Evolutionary conservation across 1,140 invertebrate genomes (phyloP), one percentile per base, ranked within the genome.

Genomic region (Physella acuta): DNA sequence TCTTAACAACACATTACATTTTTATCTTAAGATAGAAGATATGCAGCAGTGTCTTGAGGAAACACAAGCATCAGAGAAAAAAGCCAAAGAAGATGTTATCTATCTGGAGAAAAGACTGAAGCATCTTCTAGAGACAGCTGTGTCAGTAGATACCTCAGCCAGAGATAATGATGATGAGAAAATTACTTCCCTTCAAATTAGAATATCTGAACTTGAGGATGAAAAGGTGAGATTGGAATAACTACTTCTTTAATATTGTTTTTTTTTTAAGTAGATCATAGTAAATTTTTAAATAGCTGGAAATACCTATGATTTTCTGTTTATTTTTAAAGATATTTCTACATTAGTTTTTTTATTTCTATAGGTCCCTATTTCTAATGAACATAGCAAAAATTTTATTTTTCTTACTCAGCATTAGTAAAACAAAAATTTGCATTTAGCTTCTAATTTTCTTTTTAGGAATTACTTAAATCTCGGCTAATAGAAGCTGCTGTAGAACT

Each of bases 21-120:
- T n/a, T n/a, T n/a, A n/a, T n/a, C n/a, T n/a, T n/a, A n/a, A 64
- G 62, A 36, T 64, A 3, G 2, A 5, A 52, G 62, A 53, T 16
- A 26, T 52, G 2, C 62, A 64, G 16, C 44, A 64, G 16, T n/a
- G 24, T 1, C 28, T 64, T 39, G 62, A 64, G 24, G 62, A 64
- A 24, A n/a, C 49, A 8, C 62, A 64, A 28, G 28, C 49, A 2
- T 53, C 44, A 36, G 62, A 64, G 49, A 64, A 17, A 53, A 1
- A 3, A 3, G 44, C 44, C 28, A 31, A 16, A 36, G 62, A 52
- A 44, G 37, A 17, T 30, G 30, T 3, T 2, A 53, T 14, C 16
- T 51, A 33, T 31, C 62, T 64, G 20, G 8, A 64, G 28, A 2
- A 61, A 8, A 31, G 39, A 20, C 59, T 61, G 3, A 31, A 30